These are phyloP conservation scores for Alethe castanea DNA, from an alignment of 2,113 vertebrate genomes.

Conservation along the genomic window DNA sequence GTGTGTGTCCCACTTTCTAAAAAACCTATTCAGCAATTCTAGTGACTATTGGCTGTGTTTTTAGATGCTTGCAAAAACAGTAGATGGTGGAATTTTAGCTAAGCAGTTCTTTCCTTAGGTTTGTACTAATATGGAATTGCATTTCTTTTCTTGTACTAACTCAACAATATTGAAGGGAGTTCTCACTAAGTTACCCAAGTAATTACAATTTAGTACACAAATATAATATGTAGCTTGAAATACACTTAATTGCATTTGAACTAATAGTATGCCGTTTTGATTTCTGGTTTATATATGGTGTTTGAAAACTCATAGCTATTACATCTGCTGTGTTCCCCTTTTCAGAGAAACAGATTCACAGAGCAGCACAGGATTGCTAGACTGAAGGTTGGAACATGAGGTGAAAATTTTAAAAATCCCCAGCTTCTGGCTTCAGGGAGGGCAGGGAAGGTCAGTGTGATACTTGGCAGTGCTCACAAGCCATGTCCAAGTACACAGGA, in stretches of 20 bases:
- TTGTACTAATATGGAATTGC: background rate
- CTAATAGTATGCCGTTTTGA: background rate
- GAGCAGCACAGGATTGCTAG: background rate
- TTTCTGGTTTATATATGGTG: background rate
- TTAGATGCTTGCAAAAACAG: background rate
- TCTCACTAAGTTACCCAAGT: background rate
- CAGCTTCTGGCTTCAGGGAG: background rate
- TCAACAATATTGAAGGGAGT: background rate
- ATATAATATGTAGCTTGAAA: background rate
- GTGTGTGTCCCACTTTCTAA: background rate
- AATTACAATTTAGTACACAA: background rate
- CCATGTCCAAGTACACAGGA: background rate
- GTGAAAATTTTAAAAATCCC: background rate
- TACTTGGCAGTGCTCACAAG: accelerated
- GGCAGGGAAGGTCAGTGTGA: background rate
- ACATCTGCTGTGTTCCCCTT: background rate
- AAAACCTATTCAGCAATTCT: background rate
- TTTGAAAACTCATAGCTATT: background rate
- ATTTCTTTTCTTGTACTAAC: background rate
- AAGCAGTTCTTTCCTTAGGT: background rate
- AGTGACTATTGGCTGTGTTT: background rate
- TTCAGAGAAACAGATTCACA: background rate
- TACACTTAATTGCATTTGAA: background rate
- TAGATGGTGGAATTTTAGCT: background rate
- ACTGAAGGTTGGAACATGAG: background rate